phyloP scores from a whole-genome alignment of 2,888 invertebrate species.

The Acleris literana region DNA sequence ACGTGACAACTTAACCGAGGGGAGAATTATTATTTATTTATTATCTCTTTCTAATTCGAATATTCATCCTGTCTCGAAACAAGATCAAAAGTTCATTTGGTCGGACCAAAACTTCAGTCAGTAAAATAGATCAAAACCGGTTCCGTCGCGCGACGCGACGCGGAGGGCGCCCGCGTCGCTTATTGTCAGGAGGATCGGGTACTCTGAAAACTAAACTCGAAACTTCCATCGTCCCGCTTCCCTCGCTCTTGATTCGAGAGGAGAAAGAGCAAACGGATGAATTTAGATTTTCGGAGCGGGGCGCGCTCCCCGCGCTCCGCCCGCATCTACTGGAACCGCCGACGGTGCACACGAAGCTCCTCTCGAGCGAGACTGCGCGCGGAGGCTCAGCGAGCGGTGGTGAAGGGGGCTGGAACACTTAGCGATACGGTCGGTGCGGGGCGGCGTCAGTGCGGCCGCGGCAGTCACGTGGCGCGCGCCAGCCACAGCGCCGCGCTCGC shows the following conservation, averaged over 20 bases:
- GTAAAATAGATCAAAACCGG: slow-evolving; percentile 77
- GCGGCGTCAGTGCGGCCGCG: slow-evolving; percentile 40
- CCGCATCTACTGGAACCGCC: slow-evolving; percentile 6
- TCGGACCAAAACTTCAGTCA: slow-evolving; percentile 83
- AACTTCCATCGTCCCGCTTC: too few species aligned
- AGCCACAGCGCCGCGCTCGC: slow-evolving; percentile 52
- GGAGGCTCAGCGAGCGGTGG: background rate
- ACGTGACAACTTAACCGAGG: slow-evolving; percentile 68
- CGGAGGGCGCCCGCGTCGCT: slow-evolving; percentile 37
- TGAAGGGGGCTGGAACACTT: slow-evolving; percentile 8
- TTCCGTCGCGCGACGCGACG: slow-evolving; percentile 50
- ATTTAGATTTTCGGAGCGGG: too few species aligned
- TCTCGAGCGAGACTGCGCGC: slow-evolving; percentile 5
- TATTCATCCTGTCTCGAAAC: slow-evolving; percentile 76
- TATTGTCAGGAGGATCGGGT: slow-evolving; percentile 4
- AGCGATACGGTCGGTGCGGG: slow-evolving; percentile 12
- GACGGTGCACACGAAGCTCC: slow-evolving; percentile 11
- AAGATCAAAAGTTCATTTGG: slow-evolving; percentile 82
- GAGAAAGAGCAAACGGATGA: too few species aligned
- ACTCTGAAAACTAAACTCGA: too few species aligned
- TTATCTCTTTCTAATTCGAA: slow-evolving; percentile 74
- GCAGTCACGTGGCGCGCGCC: slow-evolving; percentile 70
- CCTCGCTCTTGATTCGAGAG: too few species aligned
- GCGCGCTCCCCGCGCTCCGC: slow-evolving; percentile 8
- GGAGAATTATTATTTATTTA: slow-evolving; percentile 65